Evolutionary conservation across 1,140 invertebrate genomes (phyloP).

Genomic region (Pinna nobilis): DNA sequence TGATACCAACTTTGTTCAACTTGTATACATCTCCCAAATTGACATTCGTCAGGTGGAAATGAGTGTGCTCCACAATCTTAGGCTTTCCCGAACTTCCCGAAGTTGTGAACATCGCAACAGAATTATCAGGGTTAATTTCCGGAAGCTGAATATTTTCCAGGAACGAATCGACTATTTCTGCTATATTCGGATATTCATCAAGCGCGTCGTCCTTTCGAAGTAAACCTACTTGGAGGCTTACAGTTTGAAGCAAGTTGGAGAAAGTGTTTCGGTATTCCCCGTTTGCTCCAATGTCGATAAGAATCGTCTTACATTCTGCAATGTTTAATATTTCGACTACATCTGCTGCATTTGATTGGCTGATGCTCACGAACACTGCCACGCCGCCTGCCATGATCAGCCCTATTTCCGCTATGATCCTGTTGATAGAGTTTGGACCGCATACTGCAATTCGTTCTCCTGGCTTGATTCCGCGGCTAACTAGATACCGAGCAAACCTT

Average conservation of each 20-base stretch:
- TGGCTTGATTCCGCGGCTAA: conserved; percentile 1
- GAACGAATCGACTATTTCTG: not conserved
- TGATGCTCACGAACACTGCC: conserved; percentile 13
- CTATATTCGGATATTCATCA: not conserved
- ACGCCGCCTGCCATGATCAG: conserved; percentile 22
- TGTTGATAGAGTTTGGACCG: conserved; percentile 28
- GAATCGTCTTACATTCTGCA: conserved; percentile 1
- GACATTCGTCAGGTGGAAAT: not conserved
- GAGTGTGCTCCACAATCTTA: conserved; percentile 12
- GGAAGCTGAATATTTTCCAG: not conserved
- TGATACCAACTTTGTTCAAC: not conserved
- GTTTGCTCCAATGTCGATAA: conserved; percentile 14
- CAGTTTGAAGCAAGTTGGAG: not conserved
- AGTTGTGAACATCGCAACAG: conserved; percentile 4
- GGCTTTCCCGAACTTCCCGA: conserved; percentile 26
- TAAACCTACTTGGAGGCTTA: too few relatives aligned
- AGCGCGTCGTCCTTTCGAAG: not conserved
- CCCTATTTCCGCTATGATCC: conserved; percentile 7
- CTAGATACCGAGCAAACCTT: conserved; percentile 2
- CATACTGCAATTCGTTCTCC: conserved; percentile 9
- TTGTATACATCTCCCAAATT: not conserved
- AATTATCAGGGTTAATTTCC: conserved; percentile 11
- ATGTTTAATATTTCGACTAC: conserved; percentile 2
- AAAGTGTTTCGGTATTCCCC: not conserved
- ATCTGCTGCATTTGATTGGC: not conserved